Evolutionary conservation across 2,797 vertebrate species (phyloP).

Genomic region (Parauchenoglanis ngamensis): DNA sequence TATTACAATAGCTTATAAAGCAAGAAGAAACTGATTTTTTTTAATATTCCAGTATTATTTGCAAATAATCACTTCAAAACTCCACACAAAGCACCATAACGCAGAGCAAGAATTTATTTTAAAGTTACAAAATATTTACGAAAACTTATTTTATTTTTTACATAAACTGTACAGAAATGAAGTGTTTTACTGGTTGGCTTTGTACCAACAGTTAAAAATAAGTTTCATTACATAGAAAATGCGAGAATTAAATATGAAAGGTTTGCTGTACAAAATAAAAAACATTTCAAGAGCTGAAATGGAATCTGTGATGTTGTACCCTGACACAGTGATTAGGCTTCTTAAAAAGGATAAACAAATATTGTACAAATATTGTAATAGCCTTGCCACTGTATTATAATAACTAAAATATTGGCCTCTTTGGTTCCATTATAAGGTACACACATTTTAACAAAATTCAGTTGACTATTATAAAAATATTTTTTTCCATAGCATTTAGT

Average conservation of each 20-base stretch:
- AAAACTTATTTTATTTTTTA: slow-evolving; percentile 87
- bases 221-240: slow-evolving; percentile 98
- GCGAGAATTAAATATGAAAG: slow-evolving; percentile 83
- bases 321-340: slow-evolving; percentile 92
- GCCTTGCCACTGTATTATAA: slow-evolving; percentile 86
- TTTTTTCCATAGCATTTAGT: slow-evolving; percentile 89
- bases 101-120: slow-evolving; percentile 67
- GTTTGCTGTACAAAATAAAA: slow-evolving; percentile 89
- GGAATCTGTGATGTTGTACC: slow-evolving; percentile 86
- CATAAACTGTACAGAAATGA: slow-evolving; percentile 97
- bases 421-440: slow-evolving; percentile 99
- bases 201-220: slow-evolving; percentile 93
- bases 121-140: slow-evolving; percentile 77
- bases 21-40: background rate
- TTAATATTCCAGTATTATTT: background rate
- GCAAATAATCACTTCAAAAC: background rate
- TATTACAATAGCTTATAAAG: background rate
- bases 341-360: slow-evolving; percentile 79
- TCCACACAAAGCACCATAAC: slow-evolving; percentile 38
- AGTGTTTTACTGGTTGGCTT: slow-evolving; percentile 96
- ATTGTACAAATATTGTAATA: slow-evolving; percentile 81
- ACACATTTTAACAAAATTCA: slow-evolving; percentile 92
- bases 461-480: slow-evolving; percentile 99
- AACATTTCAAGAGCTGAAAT: slow-evolving; percentile 81
- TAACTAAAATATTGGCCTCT: slow-evolving; percentile 96